phyloP scores from a whole-genome alignment of 2,797 vertebrate genomes.

The Parotocinclus haroldoi region DNA sequence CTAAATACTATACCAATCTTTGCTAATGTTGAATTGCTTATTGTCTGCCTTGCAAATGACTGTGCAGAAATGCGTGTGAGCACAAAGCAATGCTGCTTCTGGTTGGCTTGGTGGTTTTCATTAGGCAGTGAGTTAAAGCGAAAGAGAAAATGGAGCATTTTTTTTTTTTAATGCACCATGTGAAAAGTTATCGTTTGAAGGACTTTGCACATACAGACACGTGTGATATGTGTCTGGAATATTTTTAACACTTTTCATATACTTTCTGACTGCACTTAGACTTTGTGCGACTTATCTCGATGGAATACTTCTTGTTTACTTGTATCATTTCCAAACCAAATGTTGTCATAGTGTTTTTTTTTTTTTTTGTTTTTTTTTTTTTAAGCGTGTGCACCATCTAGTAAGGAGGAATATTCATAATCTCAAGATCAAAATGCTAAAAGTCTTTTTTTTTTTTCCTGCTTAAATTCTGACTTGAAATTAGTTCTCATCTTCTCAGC shows the following conservation, averaged over 20 bases:
- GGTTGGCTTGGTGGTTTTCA: slow-evolving; percentile 9
- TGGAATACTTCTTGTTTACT: neutral
- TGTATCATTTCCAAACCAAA: slow-evolving; percentile 21
- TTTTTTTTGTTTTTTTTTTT: slow-evolving; percentile 12
- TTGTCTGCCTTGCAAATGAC: slow-evolving; percentile 63
- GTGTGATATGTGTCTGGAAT: neutral
- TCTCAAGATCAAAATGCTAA: slow-evolving; percentile 37
- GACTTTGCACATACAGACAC: too few species aligned
- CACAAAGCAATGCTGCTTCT: slow-evolving; percentile 15
- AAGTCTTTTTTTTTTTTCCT: slow-evolving; percentile 39
- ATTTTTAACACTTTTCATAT: slow-evolving; percentile 7
- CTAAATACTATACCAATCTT: slow-evolving; percentile 61
- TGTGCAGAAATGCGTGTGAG: slow-evolving; percentile 35
- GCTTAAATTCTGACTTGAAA: slow-evolving; percentile 36
- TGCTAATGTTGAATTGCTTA: slow-evolving; percentile 60
- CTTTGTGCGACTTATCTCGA: slow-evolving; percentile 6
- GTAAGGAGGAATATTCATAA: slow-evolving; percentile 23
- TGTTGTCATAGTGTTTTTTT: slow-evolving; percentile 11
- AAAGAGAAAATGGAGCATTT: neutral
- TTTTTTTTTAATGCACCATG: neutral
- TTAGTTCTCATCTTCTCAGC: slow-evolving; percentile 38
- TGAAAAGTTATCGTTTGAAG: neutral
- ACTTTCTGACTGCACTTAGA: neutral
- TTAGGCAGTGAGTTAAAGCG: slow-evolving; percentile 6
- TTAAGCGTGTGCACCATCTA: slow-evolving; percentile 1